These are phyloP conservation scores for Astatotilapia flaviijosephi DNA, from an alignment of 2,113 vertebrate species.

Conservation along the genomic window DNA sequence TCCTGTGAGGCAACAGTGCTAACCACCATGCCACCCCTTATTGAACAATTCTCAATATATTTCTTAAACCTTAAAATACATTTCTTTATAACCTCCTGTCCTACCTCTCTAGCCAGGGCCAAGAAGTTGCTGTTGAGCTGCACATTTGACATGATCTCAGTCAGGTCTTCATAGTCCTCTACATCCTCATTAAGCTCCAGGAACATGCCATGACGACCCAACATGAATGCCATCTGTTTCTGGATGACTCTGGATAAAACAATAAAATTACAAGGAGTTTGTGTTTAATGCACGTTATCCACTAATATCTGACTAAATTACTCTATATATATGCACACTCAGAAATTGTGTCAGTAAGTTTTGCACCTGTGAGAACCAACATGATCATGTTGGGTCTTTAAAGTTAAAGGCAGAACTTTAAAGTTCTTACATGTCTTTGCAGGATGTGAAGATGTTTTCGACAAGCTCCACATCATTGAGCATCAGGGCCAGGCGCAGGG, in stretches of 20 bases:
- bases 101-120: slow-evolving; percentile 92
- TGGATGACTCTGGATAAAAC: slow-evolving; percentile 81
- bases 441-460: slow-evolving; percentile 97
- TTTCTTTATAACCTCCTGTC: not conserved
- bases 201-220: slow-evolving; percentile 95
- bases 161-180: slow-evolving; percentile 95
- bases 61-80: not conserved
- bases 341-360: not conserved
- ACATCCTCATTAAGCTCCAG: slow-evolving; percentile 96
- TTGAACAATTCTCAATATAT: not conserved
- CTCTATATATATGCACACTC: not conserved
- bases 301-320: not conserved
- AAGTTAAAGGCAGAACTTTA: not conserved
- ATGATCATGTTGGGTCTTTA: not conserved
- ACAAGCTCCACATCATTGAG: slow-evolving; percentile 95
- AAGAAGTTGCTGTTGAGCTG: slow-evolving; percentile 98
- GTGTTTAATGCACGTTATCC: not conserved
- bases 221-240: slow-evolving; percentile 98
- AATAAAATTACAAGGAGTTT: not conserved
- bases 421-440: slow-evolving; percentile 90
- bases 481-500: slow-evolving; percentile 91
- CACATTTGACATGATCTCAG: slow-evolving; percentile 98
- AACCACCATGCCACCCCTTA: accelerated
- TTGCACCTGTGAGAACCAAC: not conserved
- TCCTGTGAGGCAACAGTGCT: not conserved